phyloP scores from a whole-genome alignment of 2,888 invertebrate genomes.

The Monochamus alternatus region DNA sequence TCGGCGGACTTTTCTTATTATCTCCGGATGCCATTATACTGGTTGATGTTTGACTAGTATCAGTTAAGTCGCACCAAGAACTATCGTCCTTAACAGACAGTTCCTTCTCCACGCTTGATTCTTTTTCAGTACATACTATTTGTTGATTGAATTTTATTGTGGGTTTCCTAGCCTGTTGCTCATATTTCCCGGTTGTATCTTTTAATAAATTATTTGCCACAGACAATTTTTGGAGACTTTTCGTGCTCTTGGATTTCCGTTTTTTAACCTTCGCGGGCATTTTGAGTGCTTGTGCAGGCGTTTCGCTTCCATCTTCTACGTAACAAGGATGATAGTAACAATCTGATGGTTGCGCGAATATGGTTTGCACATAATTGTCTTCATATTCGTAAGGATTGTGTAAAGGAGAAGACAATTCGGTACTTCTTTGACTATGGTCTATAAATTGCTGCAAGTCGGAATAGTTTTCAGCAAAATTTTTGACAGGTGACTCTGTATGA shows the following conservation, averaged over 20 bases:
- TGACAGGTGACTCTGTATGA: background rate
- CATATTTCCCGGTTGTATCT: background rate
- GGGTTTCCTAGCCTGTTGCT: background rate
- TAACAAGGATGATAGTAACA: conserved; percentile 17
- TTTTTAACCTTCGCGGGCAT: background rate
- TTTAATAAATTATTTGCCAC: background rate
- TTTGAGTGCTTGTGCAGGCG: conserved; percentile 7
- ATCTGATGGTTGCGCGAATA: conserved; percentile 6
- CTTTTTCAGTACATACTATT: background rate
- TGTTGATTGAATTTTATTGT: background rate
- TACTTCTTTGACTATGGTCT: background rate
- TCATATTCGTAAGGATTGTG: background rate
- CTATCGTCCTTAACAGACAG: conserved; percentile 43
- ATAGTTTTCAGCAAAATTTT: background rate
- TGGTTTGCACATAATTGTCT: background rate
- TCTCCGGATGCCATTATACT: conserved; percentile 41
- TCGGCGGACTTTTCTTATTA: conserved; percentile 18
- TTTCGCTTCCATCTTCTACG: conserved; percentile 12
- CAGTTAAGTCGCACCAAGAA: conserved; percentile 58
- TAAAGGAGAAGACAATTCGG: background rate
- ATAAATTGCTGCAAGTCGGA: background rate
- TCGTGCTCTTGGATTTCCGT: conserved; percentile 11
- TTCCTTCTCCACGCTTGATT: background rate
- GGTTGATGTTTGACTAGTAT: conserved; percentile 42
- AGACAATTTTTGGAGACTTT: background rate